Evolutionary conservation across 2,113 vertebrate species (phyloP).

Genomic region (Leptosomus discolor): DNA sequence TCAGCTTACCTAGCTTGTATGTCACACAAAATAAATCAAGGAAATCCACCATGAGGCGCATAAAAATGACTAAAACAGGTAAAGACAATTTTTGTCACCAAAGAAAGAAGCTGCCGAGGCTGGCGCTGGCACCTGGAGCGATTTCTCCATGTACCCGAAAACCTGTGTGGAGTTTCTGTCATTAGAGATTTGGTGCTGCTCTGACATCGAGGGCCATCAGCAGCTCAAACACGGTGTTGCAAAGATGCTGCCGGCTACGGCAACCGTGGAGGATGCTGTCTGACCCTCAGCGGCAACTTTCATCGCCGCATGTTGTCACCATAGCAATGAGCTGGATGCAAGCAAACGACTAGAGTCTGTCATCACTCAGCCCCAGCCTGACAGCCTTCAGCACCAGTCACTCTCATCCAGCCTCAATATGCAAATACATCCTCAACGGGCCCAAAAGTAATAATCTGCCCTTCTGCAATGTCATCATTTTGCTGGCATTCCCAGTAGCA

Average conservation of each 20-base stretch:
- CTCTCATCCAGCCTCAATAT: not conserved
- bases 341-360: conserved; percentile 45
- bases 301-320: conserved; percentile 5
- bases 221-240: not conserved
- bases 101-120: not conserved
- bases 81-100: conserved; percentile 13
- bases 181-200: conserved; percentile 18
- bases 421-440: not conserved
- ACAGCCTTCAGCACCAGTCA: conserved; percentile 45
- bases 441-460: not conserved
- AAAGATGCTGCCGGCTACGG: not conserved
- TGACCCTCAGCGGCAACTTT: conserved; percentile 6
- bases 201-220: not conserved
- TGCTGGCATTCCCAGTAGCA: not conserved
- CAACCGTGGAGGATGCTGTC: not conserved
- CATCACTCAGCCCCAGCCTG: conserved; percentile 42
- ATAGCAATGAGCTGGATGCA: conserved; percentile 34
- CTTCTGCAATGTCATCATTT: conserved; percentile 1
- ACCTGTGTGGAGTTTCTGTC: not conserved
- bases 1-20: not conserved
- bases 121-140: not conserved
- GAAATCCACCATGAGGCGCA: not conserved
- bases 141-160: not conserved
- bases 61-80: not conserved
- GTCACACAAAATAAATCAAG: not conserved